phyloP scores from a whole-genome alignment of 1,140 invertebrate species.

The Lamellibrachia luymesi region DNA sequence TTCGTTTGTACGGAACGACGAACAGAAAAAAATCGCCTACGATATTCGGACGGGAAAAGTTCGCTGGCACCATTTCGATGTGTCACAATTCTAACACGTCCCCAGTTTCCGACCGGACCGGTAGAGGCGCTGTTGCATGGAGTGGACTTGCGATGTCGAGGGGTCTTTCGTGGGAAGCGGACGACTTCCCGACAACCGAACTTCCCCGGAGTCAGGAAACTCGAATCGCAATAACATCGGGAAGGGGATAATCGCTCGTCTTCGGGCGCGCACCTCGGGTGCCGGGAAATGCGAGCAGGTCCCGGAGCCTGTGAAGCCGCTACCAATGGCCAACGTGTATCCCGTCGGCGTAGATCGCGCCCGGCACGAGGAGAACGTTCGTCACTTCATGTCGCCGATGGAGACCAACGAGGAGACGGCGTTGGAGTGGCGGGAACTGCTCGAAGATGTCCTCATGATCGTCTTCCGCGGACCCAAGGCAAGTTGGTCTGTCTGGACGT shows the following conservation, averaged over 20 bases:
- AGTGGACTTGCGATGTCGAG: background rate
- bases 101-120: background rate
- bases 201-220: background rate
- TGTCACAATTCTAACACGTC: background rate
- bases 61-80: background rate
- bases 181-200: background rate
- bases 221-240: background rate
- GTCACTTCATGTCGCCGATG: background rate
- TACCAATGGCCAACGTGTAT: background rate
- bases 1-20: background rate
- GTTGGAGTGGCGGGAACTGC: background rate
- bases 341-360: background rate
- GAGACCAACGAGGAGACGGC: background rate
- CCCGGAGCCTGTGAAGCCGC: background rate
- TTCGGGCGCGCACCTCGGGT: background rate
- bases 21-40: background rate
- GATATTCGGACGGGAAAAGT: background rate
- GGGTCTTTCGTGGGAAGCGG: background rate
- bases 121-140: background rate
- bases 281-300: background rate
- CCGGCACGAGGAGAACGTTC: background rate
- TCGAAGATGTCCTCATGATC: background rate
- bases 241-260: background rate
- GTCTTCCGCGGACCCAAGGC: background rate
- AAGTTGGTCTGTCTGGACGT: background rate